A percentile compares a stretch with the other conserved stretches of the same genome.
These are phyloP conservation scores for Temnothorax nylanderi DNA, from an alignment of 1,140 invertebrate species.

Conservation along the genomic window DNA sequence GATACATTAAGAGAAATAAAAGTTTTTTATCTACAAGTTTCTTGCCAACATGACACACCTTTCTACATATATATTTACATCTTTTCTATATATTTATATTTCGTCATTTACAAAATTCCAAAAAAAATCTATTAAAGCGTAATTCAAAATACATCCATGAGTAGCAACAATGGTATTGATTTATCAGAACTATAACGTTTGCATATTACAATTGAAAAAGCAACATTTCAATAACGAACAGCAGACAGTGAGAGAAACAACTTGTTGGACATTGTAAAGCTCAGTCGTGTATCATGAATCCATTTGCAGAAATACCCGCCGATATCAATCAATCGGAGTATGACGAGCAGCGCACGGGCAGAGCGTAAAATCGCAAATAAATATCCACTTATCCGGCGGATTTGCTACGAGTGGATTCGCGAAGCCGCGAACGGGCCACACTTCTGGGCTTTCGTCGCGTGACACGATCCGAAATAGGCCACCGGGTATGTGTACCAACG, in stretches of 20 bases:
- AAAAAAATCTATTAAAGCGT: neutral
- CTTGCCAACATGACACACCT: too few species aligned
- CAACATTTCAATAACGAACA: neutral
- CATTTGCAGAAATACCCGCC: neutral
- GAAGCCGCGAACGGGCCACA: conserved; percentile 60
- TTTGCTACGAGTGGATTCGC: conserved; percentile 55
- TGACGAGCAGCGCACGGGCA: neutral
- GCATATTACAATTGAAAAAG: neutral
- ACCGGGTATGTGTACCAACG: neutral
- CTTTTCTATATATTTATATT: too few species aligned
- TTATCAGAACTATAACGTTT: neutral
- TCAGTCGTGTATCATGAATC: neutral
- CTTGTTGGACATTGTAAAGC: conserved; percentile 7
- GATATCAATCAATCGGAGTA: neutral
- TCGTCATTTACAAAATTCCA: neutral
- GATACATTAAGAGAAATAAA: neutral
- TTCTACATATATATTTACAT: neutral
- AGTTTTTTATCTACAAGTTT: neutral
- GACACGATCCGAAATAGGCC: conserved; percentile 51
- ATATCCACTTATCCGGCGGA: conserved; percentile 57
- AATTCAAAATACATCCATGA: neutral
- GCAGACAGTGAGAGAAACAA: neutral
- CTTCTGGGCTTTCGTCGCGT: conserved; percentile 67
- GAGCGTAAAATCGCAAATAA: conserved; percentile 53
- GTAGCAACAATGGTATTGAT: neutral